Evolutionary conservation across 2,797 vertebrate genomes (phyloP).

Genomic region (Valencia hispanica): DNA sequence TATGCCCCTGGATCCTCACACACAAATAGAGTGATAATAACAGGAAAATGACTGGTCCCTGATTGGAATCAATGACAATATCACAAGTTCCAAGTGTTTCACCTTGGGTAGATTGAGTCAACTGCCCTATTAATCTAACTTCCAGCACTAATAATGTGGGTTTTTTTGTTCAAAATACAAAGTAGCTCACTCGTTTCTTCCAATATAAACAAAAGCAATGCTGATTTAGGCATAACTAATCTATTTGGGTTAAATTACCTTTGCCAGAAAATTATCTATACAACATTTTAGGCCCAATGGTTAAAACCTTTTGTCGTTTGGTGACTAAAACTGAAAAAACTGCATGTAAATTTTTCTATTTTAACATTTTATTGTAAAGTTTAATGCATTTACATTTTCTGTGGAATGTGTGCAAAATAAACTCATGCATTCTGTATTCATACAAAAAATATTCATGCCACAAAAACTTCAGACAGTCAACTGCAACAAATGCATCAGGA

Average conservation of each 20-base stretch:
- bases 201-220: neutral
- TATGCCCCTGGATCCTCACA: neutral
- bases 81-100: neutral
- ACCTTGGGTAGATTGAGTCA: neutral
- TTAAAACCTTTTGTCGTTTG: neutral
- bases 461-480: neutral
- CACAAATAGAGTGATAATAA: neutral
- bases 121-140: neutral
- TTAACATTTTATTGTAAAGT: too few species aligned
- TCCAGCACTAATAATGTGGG: neutral
- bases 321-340: neutral
- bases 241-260: neutral
- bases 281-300: neutral
- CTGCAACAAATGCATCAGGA: neutral
- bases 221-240: neutral
- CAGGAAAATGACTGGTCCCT: neutral
- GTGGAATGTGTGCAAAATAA: neutral
- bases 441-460: neutral
- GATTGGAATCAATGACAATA: neutral
- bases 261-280: neutral
- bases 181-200: neutral
- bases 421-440: neutral
- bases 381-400: neutral
- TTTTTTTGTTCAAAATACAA: neutral
- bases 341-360: neutral